These are phyloP conservation scores for Sebastes aleutianus DNA, from an alignment of 2,797 vertebrate species.

Conservation along the genomic window DNA sequence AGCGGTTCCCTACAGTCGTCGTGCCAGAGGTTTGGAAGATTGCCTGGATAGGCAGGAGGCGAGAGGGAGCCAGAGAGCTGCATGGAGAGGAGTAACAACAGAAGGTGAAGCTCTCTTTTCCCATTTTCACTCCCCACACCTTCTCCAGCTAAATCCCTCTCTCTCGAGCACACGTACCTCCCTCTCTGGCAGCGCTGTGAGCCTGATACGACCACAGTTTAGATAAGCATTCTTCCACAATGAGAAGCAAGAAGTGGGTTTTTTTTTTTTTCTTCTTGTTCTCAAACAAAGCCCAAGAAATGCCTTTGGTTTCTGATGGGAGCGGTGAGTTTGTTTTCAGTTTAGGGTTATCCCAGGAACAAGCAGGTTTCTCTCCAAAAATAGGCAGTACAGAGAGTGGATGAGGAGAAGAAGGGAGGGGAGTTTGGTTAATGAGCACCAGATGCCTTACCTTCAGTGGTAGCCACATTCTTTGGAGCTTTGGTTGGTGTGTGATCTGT, in stretches of 20 bases:
- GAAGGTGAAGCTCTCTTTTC: slow-evolving; percentile 36
- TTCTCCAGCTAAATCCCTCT: slow-evolving; percentile 32
- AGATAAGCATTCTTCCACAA: slow-evolving; percentile 79
- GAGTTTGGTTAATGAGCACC: slow-evolving; percentile 82
- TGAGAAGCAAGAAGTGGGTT: slow-evolving; percentile 60
- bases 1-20: not conserved
- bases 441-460: slow-evolving; percentile 96
- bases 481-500: slow-evolving; percentile 97
- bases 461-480: slow-evolving; percentile 95
- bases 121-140: slow-evolving; percentile 50
- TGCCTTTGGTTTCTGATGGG: slow-evolving; percentile 69
- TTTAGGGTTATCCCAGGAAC: slow-evolving; percentile 78
- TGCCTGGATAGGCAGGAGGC: not conserved
- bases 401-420: slow-evolving; percentile 42
- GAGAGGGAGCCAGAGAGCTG: slow-evolving; percentile 33
- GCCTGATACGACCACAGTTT: slow-evolving; percentile 72
- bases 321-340: slow-evolving; percentile 81
- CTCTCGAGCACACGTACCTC: slow-evolving; percentile 15
- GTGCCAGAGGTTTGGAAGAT: slow-evolving; percentile 26
- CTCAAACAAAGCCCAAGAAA: slow-evolving; percentile 62
- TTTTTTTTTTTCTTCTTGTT: slow-evolving; percentile 10
- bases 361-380: slow-evolving; percentile 77
- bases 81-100: slow-evolving; percentile 16
- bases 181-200: slow-evolving; percentile 60
- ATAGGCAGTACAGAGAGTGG: slow-evolving; percentile 68